These are phyloP conservation scores for Lathronympha strigana DNA, from an alignment of 2,888 invertebrate genomes.

Conservation along the genomic window DNA sequence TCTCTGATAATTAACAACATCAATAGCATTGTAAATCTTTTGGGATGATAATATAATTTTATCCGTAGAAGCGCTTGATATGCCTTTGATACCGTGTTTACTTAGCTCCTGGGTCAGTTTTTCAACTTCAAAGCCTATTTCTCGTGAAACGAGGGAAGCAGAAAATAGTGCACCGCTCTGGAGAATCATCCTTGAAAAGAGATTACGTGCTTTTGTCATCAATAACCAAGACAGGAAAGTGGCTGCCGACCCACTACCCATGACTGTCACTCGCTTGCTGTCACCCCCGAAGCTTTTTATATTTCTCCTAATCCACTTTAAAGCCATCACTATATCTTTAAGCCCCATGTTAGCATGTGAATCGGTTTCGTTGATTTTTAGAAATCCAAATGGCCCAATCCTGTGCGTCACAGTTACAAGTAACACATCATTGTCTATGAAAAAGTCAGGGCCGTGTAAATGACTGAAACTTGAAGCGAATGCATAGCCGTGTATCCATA, in stretches of 20 bases:
- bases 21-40: slow-evolving; percentile 65
- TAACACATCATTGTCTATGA: slow-evolving; percentile 71
- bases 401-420: slow-evolving; percentile 70
- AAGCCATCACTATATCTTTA: slow-evolving; percentile 72
- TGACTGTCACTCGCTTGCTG: slow-evolving; percentile 65
- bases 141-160: slow-evolving; percentile 65
- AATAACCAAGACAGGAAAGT: slow-evolving; percentile 67
- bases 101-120: slow-evolving; percentile 59
- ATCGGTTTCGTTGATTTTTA: slow-evolving; percentile 66
- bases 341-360: slow-evolving; percentile 74
- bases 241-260: slow-evolving; percentile 73
- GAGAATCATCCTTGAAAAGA: slow-evolving; percentile 74
- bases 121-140: slow-evolving; percentile 56
- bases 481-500: slow-evolving; percentile 78
- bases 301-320: slow-evolving; percentile 75
- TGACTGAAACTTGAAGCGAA: slow-evolving; percentile 76
- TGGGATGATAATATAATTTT: slow-evolving; percentile 61
- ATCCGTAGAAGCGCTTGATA: slow-evolving; percentile 56
- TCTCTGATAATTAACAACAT: slow-evolving; percentile 67
- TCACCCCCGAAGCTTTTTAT: slow-evolving; percentile 69
- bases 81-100: slow-evolving; percentile 49
- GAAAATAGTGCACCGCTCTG: slow-evolving; percentile 75
- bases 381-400: slow-evolving; percentile 74
- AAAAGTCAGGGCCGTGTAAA: slow-evolving; percentile 72
- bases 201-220: slow-evolving; percentile 62